These are phyloP conservation scores for Ammodytes dubius DNA, from an alignment of 2,113 vertebrate genomes.

Conservation along the genomic window DNA sequence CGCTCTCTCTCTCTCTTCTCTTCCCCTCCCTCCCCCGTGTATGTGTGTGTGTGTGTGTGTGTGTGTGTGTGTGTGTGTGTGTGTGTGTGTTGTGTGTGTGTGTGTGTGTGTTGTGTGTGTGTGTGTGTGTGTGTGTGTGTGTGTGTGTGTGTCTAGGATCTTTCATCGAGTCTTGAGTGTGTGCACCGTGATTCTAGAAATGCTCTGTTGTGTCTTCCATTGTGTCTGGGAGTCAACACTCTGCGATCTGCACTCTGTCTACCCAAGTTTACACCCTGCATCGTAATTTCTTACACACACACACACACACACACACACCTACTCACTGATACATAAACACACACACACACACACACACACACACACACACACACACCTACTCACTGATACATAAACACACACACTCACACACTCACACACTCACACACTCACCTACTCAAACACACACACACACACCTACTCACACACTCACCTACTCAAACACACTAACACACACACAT, in stretches of 20 bases:
- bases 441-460: no score
- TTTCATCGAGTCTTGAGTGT: not conserved
- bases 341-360: no score
- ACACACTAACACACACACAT: no score
- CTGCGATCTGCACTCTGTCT: conserved; percentile 32
- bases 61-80: not conserved
- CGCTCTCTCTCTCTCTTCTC: conserved; percentile 3
- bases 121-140: not conserved
- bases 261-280: not conserved
- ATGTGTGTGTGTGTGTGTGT: not conserved
- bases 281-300: no score
- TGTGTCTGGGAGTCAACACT: conserved; percentile 25
- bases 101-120: not conserved
- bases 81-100: not conserved
- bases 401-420: no score
- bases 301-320: no score
- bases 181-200: conserved; percentile 32
- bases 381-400: no score
- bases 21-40: not conserved
- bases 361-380: no score
- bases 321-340: no score
- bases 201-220: conserved; percentile 26
- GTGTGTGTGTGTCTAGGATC: not conserved
- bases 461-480: no score
- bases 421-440: no score